Evolutionary conservation across 2,113 vertebrate genomes (phyloP).

Genomic region (Silurus meridionalis): DNA sequence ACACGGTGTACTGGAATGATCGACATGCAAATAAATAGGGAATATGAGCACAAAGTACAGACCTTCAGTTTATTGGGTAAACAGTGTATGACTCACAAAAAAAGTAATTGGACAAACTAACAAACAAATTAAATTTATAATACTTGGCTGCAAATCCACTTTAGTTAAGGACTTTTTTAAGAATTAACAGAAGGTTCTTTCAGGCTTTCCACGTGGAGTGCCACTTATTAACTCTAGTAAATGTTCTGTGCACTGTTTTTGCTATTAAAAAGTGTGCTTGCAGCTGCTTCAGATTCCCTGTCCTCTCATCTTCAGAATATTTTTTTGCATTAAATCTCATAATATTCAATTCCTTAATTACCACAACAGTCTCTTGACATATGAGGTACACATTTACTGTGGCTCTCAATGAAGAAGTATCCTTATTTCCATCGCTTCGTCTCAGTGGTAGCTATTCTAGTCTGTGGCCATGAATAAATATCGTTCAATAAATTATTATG

Average conservation of each 20-base stretch:
- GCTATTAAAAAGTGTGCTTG: not conserved
- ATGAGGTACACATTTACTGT: not conserved
- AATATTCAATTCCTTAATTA: not conserved
- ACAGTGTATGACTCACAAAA: not conserved
- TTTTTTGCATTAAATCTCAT: not conserved
- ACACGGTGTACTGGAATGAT: not conserved
- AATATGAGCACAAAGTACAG: not conserved
- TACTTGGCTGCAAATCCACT: not conserved
- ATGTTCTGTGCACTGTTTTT: not conserved
- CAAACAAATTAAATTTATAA: slow-evolving; percentile 4
- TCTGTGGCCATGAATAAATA: not conserved
- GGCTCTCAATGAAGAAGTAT: not conserved
- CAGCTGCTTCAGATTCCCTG: not conserved
- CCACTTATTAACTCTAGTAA: not conserved
- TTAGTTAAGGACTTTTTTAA: not conserved
- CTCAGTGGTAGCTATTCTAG: not conserved
- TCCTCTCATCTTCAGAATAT: not conserved
- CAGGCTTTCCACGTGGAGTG: not conserved
- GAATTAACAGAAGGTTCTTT: too few species aligned
- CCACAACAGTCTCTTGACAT: not conserved
- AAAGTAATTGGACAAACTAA: not conserved
- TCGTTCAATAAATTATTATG: not conserved
- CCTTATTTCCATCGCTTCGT: not conserved
- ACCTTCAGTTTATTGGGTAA: not conserved
- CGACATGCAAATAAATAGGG: not conserved